Base-by-base conservation (phyloP, 2,888 invertebrate species). In the Conchocele bisecta region DNA sequence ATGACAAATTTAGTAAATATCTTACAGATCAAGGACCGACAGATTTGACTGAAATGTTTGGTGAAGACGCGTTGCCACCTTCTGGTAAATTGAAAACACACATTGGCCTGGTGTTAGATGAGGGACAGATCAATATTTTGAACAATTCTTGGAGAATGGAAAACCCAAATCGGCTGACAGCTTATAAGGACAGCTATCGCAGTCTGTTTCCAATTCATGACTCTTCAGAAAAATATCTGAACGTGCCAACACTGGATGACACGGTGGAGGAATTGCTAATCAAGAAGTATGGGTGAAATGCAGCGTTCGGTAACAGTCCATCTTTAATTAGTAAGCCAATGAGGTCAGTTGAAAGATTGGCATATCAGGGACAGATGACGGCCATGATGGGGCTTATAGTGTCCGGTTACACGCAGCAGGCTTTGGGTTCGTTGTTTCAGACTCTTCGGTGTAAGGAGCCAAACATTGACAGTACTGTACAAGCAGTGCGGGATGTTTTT, bases 401-500 rank as follows among this genome's bases (percentile, higher is more conserved):
- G 5, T 28, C 39, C 17, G 15, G 22, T 6, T 66, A 65, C 50
- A 35, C 60, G 50, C 59, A 71, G 57, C 64, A 71, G 26, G 53
- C 58, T 17, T 20, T 54, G 13, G 24, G 61, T 29, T 42, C 44
- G 26, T 24, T 60, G 7, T 41, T 61, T 15, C 3, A 39, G 5
- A 33, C 20, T 15, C 24, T 59, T 4, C 9, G 1, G 44, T 20
- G 37, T 2, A 53, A 67, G 31, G 37, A 51, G 13, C 1, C 20
- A 4, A 67, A 60, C 22, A 33, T 68, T 33, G 60, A 68, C 29
- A 46, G 50, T 11, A 35, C 54, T 13, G 22, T 68, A 20, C 60
- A 68, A 29, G 42, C 17, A 22, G 57, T 69, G 13, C 20, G 70
- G 26, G 70, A 70, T 48, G 64, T 54, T 29, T 70, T 70, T 64